A percentile compares a stretch with the other conserved stretches of the same genome.
phyloP scores from a whole-genome alignment of 2,113 vertebrate genomes.

The Rattus norvegicus region GRCr8 NC_086022.1:37936501-37937000 shows the following conservation, averaged over 20 bases:
- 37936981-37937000: not conserved
- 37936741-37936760: not conserved
- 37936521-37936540: not conserved
- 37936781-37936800: not conserved
- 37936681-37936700: not conserved
- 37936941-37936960: not conserved
- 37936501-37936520: not conserved
- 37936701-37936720: not conserved
- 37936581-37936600: not conserved
- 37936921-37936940: not conserved
- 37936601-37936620: not conserved
- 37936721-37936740: not conserved
- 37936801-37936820: not conserved
- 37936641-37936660: not conserved
- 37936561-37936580: slow-evolving; percentile 2
- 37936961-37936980: not conserved
- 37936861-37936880: not conserved
- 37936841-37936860: not conserved
- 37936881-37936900: not conserved
- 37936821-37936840: not conserved
- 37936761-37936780: not conserved
- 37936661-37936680: not conserved
- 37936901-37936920: not conserved
- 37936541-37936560: not conserved
- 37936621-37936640: not conserved